Conservation (phyloP, 2,888 invertebrate species). For the Automeris io region DNA sequence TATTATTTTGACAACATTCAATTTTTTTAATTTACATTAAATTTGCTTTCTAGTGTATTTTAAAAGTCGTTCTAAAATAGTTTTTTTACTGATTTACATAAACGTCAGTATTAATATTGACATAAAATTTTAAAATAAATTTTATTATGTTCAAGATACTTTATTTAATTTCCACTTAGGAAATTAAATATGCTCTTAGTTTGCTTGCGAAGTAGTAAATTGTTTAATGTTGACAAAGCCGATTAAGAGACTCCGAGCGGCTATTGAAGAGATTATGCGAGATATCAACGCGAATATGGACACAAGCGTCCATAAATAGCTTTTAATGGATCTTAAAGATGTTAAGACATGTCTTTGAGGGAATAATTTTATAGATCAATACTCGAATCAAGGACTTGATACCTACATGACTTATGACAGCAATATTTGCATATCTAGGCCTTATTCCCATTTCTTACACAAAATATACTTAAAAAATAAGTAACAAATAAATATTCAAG, state of each 20-base stretch:
- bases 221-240: constrained; percentile 29
- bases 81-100: no score
- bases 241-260: constrained; percentile 37
- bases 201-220: constrained; percentile 15
- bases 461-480: no score
- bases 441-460: no score
- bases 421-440: background rate
- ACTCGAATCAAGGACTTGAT: background rate
- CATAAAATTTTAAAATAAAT: no score
- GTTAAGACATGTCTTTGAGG: constrained; percentile 5
- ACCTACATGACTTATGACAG: background rate
- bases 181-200: constrained; percentile 7
- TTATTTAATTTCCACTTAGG: no score
- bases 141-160: no score
- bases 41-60: no score
- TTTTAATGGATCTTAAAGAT: constrained; percentile 10
- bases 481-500: no score
- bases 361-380: constrained; percentile 3
- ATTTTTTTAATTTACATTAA: no score
- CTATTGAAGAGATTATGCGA: constrained; percentile 30
- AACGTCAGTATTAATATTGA: no score
- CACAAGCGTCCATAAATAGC: constrained; percentile 13
- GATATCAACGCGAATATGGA: constrained; percentile 19
- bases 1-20: no score
- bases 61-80: no score